phyloP scores from a whole-genome alignment of 2,888 invertebrate species.

The Phlogophora meticulosa region DNA sequence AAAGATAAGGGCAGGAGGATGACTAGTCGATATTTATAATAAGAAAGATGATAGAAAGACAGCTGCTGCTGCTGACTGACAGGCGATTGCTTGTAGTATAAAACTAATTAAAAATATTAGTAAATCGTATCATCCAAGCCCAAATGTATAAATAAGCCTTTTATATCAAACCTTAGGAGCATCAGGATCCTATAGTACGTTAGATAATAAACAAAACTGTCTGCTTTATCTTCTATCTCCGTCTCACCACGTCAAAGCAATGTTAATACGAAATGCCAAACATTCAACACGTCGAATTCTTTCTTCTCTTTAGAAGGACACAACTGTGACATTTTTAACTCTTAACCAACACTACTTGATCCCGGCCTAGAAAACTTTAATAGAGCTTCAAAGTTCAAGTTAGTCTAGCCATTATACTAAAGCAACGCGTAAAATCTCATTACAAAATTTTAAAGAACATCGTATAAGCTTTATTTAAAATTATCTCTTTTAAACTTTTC shows the following conservation, averaged over 20 bases:
- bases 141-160: too few relatives aligned
- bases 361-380: not conserved
- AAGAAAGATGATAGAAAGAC: too few relatives aligned
- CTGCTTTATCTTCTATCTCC: not conserved
- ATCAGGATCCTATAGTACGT: too few relatives aligned
- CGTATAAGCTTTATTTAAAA: constrained; percentile 38
- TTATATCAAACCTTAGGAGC: too few relatives aligned
- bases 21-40: too few relatives aligned
- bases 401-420: not conserved
- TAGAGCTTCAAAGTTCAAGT: constrained; percentile 1
- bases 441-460: constrained; percentile 49
- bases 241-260: not conserved
- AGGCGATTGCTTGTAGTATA: too few relatives aligned
- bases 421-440: constrained; percentile 28
- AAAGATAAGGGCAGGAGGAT: too few relatives aligned
- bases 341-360: not conserved
- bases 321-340: not conserved
- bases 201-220: not conserved
- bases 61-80: too few relatives aligned
- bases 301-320: constrained; percentile 2
- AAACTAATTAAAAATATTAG: too few relatives aligned
- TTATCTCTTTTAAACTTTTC: constrained; percentile 38
- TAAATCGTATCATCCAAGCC: too few relatives aligned
- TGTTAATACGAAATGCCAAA: constrained; percentile 13
- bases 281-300: constrained; percentile 38